Evolutionary conservation across 2,888 invertebrate species (phyloP).

Genomic region (Ornithoptera alexandrae): DNA sequence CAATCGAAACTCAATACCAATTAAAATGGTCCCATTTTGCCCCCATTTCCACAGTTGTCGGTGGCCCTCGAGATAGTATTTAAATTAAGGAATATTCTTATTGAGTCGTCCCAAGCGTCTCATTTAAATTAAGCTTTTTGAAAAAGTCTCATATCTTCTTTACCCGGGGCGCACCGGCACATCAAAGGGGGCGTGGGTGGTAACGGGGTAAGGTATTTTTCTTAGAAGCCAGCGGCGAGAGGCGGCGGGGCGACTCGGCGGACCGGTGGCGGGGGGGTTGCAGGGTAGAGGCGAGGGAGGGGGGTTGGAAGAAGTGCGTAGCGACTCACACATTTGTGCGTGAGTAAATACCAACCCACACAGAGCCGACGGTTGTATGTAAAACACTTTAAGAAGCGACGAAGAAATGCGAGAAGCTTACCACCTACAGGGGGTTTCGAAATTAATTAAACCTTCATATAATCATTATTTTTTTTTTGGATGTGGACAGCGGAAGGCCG

Average conservation of each 20-base stretch:
- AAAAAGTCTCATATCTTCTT: conserved; percentile 80
- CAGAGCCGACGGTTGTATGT: conserved; percentile 67
- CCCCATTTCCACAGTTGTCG: conserved; percentile 49
- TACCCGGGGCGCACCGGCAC: conserved; percentile 74
- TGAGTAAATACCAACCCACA: conserved; percentile 75
- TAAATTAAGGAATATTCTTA: conserved; percentile 77
- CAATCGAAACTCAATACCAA: conserved; percentile 78
- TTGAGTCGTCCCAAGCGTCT: conserved; percentile 72
- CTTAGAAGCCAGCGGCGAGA: conserved; percentile 45
- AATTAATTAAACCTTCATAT: background rate
- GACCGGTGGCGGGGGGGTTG: no score
- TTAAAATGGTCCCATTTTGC: conserved; percentile 62
- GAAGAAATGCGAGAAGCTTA: conserved; percentile 80
- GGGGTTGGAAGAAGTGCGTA: conserved; percentile 64
- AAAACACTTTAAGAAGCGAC: conserved; percentile 80
- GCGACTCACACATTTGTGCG: conserved; percentile 73
- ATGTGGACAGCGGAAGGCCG: no score
- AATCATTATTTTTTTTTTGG: no score
- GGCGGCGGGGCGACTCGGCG: no score
- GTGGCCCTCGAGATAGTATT: conserved; percentile 68
- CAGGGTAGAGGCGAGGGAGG: no score
- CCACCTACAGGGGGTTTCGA: conserved; percentile 60
- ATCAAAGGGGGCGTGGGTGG: conserved; percentile 67
- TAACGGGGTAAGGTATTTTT: conserved; percentile 61
- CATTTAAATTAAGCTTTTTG: conserved; percentile 80